These are phyloP conservation scores for Helicolenus hilgendorfi DNA, from an alignment of 2,797 vertebrate genomes.

Conservation along the genomic window DNA sequence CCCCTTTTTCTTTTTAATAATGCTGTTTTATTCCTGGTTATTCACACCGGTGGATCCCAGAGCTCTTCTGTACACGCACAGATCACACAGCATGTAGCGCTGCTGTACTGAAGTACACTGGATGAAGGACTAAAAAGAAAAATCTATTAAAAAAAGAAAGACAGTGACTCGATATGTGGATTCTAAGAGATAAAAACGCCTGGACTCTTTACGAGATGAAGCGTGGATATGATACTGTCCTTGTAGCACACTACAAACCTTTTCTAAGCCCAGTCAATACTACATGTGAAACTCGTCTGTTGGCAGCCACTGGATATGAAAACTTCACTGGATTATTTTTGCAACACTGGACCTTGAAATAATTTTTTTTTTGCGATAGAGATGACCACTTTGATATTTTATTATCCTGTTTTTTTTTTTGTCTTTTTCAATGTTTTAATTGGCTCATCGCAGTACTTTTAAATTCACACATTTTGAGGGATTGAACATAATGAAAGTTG, in stretches of 20 bases:
- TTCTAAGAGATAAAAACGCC: slow-evolving; percentile 9
- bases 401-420: background rate
- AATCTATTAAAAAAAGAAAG: background rate
- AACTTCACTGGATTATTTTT: slow-evolving; percentile 62
- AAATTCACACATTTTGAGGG: background rate
- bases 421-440: slow-evolving; percentile 7
- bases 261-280: background rate
- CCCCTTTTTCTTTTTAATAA: background rate
- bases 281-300: slow-evolving; percentile 10
- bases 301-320: slow-evolving; percentile 49
- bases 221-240: background rate
- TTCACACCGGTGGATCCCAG: slow-evolving; percentile 41
- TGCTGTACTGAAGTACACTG: slow-evolving; percentile 48
- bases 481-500: background rate
- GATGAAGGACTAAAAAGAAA: slow-evolving; percentile 16
- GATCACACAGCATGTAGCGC: slow-evolving; percentile 7
- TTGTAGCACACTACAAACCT: background rate
- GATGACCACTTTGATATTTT: slow-evolving; percentile 28
- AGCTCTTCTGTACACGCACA: slow-evolving; percentile 26
- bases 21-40: background rate
- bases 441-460: slow-evolving; percentile 7
- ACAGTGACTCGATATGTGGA: background rate
- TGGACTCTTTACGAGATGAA: slow-evolving; percentile 23
- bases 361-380: background rate
- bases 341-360: slow-evolving; percentile 61